Evolutionary conservation across 1,140 invertebrate species (phyloP).

Genomic region (Drosophila sulfurigaster): DNA sequence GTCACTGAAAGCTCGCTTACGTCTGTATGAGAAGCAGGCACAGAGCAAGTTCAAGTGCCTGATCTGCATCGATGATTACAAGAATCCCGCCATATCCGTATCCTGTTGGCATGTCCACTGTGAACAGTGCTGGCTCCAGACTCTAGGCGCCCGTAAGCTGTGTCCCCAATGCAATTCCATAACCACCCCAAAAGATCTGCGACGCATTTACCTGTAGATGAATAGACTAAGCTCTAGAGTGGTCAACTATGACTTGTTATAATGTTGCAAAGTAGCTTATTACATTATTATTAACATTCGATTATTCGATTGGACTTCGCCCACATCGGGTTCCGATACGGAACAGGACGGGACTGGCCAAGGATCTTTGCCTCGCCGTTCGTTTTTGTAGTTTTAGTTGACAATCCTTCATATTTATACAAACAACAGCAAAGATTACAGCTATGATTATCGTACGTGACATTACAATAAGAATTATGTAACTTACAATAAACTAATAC

Average conservation of each 20-base stretch:
- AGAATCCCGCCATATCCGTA: conserved; percentile 96
- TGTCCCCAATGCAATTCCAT: conserved; percentile 98
- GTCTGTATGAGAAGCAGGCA: conserved; percentile 88
- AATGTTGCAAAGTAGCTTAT: conserved; percentile 24
- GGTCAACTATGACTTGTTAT: conserved; percentile 12
- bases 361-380: conserved; percentile 13
- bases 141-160: conserved; percentile 95
- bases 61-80: conserved; percentile 94
- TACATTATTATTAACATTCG: conserved; percentile 5
- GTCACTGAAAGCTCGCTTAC: conserved; percentile 89
- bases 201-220: conserved; percentile 94
- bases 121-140: conserved; percentile 96
- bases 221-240: neutral
- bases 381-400: conserved; percentile 46
- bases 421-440: conserved; percentile 34
- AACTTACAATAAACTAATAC: conserved; percentile 69
- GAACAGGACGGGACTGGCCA: neutral
- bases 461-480: conserved; percentile 74
- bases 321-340: neutral
- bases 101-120: conserved; percentile 99
- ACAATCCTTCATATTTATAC: conserved; percentile 61
- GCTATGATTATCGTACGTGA: conserved; percentile 69
- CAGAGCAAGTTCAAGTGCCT: conserved; percentile 89
- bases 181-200: conserved; percentile 93
- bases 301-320: neutral